Conservation (phyloP, 2,113 vertebrate species). For the Tragelaphus buxtoni region DNA sequence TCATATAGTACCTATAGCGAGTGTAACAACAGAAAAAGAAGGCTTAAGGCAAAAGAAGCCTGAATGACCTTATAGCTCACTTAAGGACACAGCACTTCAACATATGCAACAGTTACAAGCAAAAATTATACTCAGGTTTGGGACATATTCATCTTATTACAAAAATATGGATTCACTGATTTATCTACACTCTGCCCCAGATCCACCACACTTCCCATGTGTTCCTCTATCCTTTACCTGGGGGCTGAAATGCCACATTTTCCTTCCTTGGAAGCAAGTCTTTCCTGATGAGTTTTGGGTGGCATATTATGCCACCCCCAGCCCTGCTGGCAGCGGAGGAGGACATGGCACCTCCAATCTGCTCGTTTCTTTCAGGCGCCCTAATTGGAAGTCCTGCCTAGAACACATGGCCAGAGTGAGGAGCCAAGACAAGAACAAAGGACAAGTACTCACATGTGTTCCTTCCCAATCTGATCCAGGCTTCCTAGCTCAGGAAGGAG, state of each 20-base stretch:
- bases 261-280: conserved; percentile 39
- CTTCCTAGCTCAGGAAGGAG: not conserved
- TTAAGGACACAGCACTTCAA: not conserved
- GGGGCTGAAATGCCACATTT: not conserved
- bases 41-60: not conserved
- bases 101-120: not conserved
- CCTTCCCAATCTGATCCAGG: conserved; percentile 12
- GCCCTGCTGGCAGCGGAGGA: conserved; percentile 61
- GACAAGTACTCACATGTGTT: conserved; percentile 29
- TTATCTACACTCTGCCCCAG: not conserved
- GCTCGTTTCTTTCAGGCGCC: conserved; percentile 57
- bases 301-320: conserved; percentile 61
- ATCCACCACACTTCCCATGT: not conserved
- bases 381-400: conserved; percentile 69
- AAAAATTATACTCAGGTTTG: not conserved
- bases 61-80: not conserved
- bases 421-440: conserved; percentile 71
- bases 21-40: not conserved
- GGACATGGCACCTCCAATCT: conserved; percentile 64
- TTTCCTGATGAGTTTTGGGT: conserved; percentile 43
- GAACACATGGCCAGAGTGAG: conserved; percentile 62
- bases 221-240: not conserved
- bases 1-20: not conserved
- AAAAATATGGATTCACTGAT: not conserved
- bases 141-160: not conserved